Evolutionary conservation across 2,888 invertebrate species (phyloP), one percentile per base, ranked within the genome.

Genomic region (Pollenia amentaria): DNA sequence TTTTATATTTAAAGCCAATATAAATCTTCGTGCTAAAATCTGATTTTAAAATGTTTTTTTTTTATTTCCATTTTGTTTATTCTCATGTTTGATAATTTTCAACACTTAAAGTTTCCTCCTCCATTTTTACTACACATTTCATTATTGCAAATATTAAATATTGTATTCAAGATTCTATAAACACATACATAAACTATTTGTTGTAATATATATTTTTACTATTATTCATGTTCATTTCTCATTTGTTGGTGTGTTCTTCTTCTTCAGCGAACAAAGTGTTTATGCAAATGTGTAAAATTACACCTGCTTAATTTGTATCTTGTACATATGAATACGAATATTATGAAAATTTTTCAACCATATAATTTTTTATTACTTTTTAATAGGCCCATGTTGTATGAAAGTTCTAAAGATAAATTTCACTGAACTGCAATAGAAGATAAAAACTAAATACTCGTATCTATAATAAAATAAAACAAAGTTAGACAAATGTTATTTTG

Each of bases 201-300:
- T 7, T 29, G 18, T 12, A 38, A 67, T 48, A 29, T 67, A 38
- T 2, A 1, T 62, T 10, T 38, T 57, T 38, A 46, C 7, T 14
- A 38, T 48, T 65, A 48, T 16, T 46, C 12, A 57, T 57, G 12
- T 38, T 53, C n/a, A 2, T 10, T 69, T 14, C 44, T 65, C 46
- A 29, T 67, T 64, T 42, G 38, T 46, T 73, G 57, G 40, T 73
- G 21, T 57, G 42, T 1, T 38, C 16, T 76, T 11, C 40, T 42
- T 38, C 53, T 69, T 69, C 38, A 53, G 7, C 46, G 75, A 81
- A 65, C 64, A 84, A 80, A 80, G 85, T 88, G 88, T 85, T 87
- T 88, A 87, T 80, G 84, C 85, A 87, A 89, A 88, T 86, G 78
- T 72, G 81, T 57, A 84, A 82, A 73, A 85, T 79, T 82, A 86